phyloP scores from a whole-genome alignment of 2,888 invertebrate genomes.

The Scaptomyza polygonia region DNA sequence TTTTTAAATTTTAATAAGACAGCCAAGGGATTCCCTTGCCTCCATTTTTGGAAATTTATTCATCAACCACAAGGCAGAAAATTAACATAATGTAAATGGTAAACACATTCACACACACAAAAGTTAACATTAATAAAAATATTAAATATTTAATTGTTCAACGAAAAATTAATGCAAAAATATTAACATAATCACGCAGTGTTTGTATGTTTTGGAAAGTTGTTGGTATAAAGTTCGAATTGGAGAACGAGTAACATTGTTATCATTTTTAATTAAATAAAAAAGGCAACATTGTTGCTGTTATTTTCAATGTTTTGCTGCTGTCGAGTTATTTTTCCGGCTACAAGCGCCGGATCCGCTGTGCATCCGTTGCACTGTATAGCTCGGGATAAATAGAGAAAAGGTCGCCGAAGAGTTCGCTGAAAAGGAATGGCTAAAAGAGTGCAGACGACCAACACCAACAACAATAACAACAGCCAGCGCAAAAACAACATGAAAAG shows the following conservation, averaged over 20 bases:
- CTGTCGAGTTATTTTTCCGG: constrained; percentile 69
- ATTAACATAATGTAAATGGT: constrained; percentile 58
- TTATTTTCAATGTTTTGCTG: constrained; percentile 41
- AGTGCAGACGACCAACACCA: constrained; percentile 41
- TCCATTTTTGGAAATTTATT: constrained; percentile 44
- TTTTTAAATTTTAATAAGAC: constrained; percentile 67
- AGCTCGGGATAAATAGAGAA: constrained; percentile 35
- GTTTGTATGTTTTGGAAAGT: constrained; percentile 12
- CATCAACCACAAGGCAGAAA: constrained; percentile 45
- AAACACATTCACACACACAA: not conserved
- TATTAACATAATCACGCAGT: constrained; percentile 5
- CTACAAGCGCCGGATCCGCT: constrained; percentile 52
- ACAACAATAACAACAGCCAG: not conserved
- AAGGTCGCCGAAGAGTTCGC: constrained; percentile 61
- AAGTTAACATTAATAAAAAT: constrained; percentile 2
- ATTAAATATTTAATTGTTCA: constrained; percentile 26
- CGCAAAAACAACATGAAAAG: not conserved
- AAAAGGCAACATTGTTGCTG: constrained; percentile 51
- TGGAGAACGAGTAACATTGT: constrained; percentile 41
- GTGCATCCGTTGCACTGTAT: constrained; percentile 62
- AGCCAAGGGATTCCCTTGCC: constrained; percentile 15
- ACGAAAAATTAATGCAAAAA: constrained; percentile 3
- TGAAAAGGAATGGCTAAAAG: constrained; percentile 44
- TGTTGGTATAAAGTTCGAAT: constrained; percentile 4
- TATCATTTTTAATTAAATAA: constrained; percentile 72